Conservation (phyloP, 2,888 invertebrate species). For the Chydorus sphaericus region DNA sequence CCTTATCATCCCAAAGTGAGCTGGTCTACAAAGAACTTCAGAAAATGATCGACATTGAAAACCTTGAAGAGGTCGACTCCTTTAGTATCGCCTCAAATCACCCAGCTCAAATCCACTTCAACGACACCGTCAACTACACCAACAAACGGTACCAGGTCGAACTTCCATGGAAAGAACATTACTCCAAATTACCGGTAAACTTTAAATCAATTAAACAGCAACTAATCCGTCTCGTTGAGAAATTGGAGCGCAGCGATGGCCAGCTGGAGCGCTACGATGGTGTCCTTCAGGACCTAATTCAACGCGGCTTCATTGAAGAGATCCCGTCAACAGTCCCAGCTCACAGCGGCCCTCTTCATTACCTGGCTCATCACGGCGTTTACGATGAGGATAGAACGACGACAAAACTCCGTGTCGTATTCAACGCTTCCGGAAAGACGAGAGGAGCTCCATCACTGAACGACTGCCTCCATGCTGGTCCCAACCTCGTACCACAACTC, state of each 20-base stretch:
- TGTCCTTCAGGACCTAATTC: neutral
- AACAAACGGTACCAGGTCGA: neutral
- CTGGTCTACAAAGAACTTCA: too few species aligned
- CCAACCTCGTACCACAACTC: neutral
- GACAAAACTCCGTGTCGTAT: neutral
- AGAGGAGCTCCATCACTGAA: neutral
- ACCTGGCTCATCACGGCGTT: conserved; percentile 1
- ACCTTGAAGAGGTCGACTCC: too few species aligned
- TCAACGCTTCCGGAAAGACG: neutral
- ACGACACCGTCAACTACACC: neutral
- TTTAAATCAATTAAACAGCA: neutral
- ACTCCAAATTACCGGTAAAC: neutral
- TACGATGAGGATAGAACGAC: neutral
- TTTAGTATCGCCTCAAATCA: too few species aligned
- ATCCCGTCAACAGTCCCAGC: neutral
- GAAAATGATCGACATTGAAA: too few species aligned
- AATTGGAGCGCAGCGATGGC: neutral
- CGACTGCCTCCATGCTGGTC: neutral
- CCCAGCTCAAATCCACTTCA: neutral
- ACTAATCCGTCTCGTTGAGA: neutral
- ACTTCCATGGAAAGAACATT: neutral
- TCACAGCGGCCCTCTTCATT: neutral
- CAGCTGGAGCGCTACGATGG: neutral
- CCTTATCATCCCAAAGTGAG: too few species aligned
- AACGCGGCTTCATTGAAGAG: neutral